Evolutionary conservation across 2,797 vertebrate species (phyloP).

Genomic region (Chromobotia macracanthus): DNA sequence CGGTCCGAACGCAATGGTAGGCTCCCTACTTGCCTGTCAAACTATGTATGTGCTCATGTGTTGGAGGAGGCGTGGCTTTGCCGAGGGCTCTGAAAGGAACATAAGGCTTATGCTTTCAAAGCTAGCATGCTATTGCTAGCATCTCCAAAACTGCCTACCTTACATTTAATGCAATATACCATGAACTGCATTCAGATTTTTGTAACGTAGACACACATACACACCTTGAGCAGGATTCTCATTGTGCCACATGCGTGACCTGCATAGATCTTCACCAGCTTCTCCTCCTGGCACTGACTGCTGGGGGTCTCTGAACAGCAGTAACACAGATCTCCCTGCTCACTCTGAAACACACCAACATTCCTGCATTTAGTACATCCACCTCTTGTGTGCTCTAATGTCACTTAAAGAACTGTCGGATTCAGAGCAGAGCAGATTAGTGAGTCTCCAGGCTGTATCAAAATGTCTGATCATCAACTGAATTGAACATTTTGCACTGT

Average conservation of each 20-base stretch:
- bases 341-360: slow-evolving; percentile 64
- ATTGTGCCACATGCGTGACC: slow-evolving; percentile 80
- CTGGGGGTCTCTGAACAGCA: slow-evolving; percentile 82
- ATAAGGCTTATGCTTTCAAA: too few species aligned
- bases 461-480: not conserved
- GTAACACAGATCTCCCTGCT: slow-evolving; percentile 78
- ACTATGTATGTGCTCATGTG: too few species aligned
- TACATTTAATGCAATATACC: not conserved
- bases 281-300: slow-evolving; percentile 78
- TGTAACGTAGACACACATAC: not conserved
- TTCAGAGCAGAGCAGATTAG: too few species aligned
- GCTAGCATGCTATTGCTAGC: too few species aligned
- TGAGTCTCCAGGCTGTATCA: too few species aligned
- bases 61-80: too few species aligned
- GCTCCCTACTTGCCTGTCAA: too few species aligned
- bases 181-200: not conserved
- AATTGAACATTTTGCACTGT: not conserved
- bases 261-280: slow-evolving; percentile 78
- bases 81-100: too few species aligned
- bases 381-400: too few species aligned
- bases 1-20: too few species aligned
- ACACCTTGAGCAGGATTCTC: slow-evolving; percentile 84
- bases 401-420: too few species aligned
- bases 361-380: not conserved
- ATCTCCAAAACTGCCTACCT: too few species aligned